Conservation (phyloP, 2,888 invertebrate genomes). For the Cybosia mesomella region DNA sequence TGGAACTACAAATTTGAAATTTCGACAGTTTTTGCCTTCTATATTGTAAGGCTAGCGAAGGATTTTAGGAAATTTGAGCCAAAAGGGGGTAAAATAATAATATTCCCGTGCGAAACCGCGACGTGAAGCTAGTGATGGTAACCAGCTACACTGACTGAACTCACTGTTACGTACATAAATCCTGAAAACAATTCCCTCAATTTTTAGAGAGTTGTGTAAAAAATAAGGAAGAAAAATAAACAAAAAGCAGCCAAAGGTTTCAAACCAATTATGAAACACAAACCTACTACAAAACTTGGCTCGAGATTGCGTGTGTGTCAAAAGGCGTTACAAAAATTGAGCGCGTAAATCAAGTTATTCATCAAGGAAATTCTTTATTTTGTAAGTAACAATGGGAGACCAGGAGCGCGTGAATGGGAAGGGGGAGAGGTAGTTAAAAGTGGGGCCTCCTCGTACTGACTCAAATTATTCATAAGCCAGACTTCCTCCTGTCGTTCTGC, state of each 20-base stretch:
- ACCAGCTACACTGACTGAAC: background rate
- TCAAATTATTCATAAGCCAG: slow-evolving; percentile 20
- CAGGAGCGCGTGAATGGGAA: background rate
- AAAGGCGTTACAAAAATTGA: background rate
- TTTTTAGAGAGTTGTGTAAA: background rate
- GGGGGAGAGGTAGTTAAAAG: slow-evolving; percentile 20
- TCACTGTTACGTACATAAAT: background rate
- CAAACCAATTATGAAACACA: slow-evolving; percentile 1
- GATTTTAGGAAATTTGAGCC: too few relatives aligned
- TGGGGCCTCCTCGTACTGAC: slow-evolving; percentile 6
- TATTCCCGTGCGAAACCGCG: background rate
- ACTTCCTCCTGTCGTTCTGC: background rate
- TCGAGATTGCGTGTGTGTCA: background rate
- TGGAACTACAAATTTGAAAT: too few relatives aligned
- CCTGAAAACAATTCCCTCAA: background rate
- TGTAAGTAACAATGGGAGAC: slow-evolving; percentile 2
- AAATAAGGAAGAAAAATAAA: background rate
- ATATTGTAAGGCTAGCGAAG: too few relatives aligned
- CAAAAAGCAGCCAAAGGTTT: background rate
- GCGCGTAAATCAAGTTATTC: slow-evolving; percentile 1
- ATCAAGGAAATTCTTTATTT: slow-evolving; percentile 3
- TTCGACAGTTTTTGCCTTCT: too few relatives aligned
- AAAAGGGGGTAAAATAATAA: too few relatives aligned
- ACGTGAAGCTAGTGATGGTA: background rate
- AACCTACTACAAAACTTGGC: background rate